Evolutionary conservation across 2,113 vertebrate genomes (phyloP).

Genomic region (Gymnogyps californianus): DNA sequence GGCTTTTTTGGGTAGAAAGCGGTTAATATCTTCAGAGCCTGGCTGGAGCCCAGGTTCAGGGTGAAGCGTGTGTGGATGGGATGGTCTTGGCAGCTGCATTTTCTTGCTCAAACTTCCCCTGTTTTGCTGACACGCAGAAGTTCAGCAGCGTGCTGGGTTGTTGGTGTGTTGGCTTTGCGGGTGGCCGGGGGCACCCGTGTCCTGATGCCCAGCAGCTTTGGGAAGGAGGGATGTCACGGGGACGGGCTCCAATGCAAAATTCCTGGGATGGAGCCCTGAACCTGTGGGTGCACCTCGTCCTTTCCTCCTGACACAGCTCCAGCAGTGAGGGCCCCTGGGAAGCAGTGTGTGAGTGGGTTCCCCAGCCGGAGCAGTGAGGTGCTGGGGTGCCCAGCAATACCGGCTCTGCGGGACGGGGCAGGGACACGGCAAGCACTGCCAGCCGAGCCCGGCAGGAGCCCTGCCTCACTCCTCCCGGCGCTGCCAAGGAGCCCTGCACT

Average conservation of each 20-base stretch:
- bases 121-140: neutral
- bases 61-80: neutral
- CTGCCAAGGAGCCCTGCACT: neutral
- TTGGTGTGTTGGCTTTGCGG: neutral
- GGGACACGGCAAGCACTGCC: neutral
- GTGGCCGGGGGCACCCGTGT: neutral
- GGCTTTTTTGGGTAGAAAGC: neutral
- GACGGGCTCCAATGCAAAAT: fast-evolving
- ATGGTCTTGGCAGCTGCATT: neutral
- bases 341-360: neutral
- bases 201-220: fast-evolving
- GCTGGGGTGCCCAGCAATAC: neutral
- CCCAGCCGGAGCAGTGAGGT: neutral
- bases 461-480: neutral
- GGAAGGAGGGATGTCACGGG: neutral
- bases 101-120: neutral
- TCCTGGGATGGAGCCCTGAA: neutral
- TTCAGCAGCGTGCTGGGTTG: neutral
- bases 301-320: neutral
- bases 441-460: neutral
- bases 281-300: fast-evolving
- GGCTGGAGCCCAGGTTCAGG: neutral
- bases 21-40: neutral
- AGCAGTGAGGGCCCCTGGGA: neutral
- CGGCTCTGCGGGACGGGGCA: neutral